Evolutionary conservation across 2,797 vertebrate genomes (phyloP).

Genomic region (Rachycentron canadum): DNA sequence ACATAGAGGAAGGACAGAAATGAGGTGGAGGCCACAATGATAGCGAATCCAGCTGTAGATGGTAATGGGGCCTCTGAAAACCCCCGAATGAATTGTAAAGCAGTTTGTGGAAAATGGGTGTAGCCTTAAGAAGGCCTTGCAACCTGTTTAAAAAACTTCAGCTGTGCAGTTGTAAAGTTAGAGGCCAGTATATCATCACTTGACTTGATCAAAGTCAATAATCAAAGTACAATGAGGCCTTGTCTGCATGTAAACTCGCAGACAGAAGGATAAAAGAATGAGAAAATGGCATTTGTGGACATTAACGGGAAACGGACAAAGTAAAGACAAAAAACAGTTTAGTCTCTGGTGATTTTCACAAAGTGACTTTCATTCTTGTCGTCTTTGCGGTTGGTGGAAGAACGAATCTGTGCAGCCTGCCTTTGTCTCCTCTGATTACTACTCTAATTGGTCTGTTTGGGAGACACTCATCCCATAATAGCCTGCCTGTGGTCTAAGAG

Average conservation of each 20-base stretch:
- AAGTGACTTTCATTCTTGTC: slow-evolving; percentile 59
- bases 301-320: not conserved
- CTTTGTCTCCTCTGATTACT: slow-evolving; percentile 61
- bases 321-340: not conserved
- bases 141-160: slow-evolving; percentile 24
- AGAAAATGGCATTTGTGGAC: not conserved
- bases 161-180: slow-evolving; percentile 18
- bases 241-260: not conserved
- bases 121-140: slow-evolving; percentile 8
- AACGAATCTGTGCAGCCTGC: slow-evolving; percentile 58
- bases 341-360: slow-evolving; percentile 36
- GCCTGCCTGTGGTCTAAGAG: slow-evolving; percentile 70
- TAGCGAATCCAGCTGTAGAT: slow-evolving; percentile 17
- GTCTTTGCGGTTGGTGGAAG: slow-evolving; percentile 59
- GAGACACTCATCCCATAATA: slow-evolving; percentile 77
- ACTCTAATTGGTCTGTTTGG: slow-evolving; percentile 77
- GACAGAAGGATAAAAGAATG: not conserved
- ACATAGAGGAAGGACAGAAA: slow-evolving; percentile 10
- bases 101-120: slow-evolving; percentile 52
- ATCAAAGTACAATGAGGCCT: not conserved
- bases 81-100: slow-evolving; percentile 38
- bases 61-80: slow-evolving; percentile 35
- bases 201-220: slow-evolving; percentile 24
- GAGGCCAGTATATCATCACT: slow-evolving; percentile 16
- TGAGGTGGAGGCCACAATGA: slow-evolving; percentile 3